phyloP scores from a whole-genome alignment of 1,140 invertebrate genomes.

The Cepaea nemoralis region DNA sequence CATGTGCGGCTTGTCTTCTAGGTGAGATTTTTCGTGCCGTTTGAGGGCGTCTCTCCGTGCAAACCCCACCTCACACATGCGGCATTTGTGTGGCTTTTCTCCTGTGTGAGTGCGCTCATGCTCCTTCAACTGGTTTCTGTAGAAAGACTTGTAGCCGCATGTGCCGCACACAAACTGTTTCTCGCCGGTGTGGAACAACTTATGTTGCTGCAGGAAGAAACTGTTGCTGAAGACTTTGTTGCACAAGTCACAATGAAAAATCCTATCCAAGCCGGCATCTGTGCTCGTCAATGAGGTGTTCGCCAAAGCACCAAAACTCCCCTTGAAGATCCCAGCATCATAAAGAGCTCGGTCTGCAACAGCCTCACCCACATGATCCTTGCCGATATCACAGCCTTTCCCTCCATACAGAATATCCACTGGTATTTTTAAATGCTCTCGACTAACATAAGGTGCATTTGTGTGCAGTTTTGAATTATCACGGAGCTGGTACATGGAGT shows the following conservation, averaged over 20 bases:
- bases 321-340: constrained; percentile 7
- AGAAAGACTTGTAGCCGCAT: constrained; percentile 36
- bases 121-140: constrained; percentile 42
- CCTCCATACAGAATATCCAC: neutral
- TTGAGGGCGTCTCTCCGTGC: constrained; percentile 87
- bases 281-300: neutral
- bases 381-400: neutral
- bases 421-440: too few relatives aligned
- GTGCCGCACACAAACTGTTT: constrained; percentile 36
- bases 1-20: constrained; percentile 34
- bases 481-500: neutral
- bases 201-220: constrained; percentile 32
- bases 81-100: constrained; percentile 67
- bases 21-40: constrained; percentile 71
- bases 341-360: neutral
- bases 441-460: neutral
- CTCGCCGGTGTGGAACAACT: constrained; percentile 42
- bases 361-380: neutral
- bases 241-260: constrained; percentile 21
- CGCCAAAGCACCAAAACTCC: neutral
- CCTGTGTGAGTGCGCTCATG: constrained; percentile 53
- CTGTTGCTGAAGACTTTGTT: constrained; percentile 32
- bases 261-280: neutral
- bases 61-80: constrained; percentile 89
- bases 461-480: neutral